These are phyloP conservation scores for Parnassius mnemosyne DNA, from an alignment of 2,888 invertebrate species.

Conservation along the genomic window DNA sequence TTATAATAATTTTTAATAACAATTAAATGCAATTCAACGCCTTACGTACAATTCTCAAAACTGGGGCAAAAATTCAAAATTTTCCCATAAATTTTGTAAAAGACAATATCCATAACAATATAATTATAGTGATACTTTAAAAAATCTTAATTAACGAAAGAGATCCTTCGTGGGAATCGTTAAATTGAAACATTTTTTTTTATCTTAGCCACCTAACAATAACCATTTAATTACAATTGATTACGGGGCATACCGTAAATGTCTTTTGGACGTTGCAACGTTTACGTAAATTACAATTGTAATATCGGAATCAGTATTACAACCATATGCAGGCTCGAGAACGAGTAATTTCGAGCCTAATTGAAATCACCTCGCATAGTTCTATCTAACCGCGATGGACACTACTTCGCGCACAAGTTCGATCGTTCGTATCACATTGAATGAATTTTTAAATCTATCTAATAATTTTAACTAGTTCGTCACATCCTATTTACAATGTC, in stretches of 20 bases:
- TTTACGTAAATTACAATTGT: slow-evolving; percentile 37
- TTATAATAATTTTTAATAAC: slow-evolving; percentile 32
- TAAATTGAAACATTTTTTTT: slow-evolving; percentile 32
- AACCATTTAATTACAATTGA: slow-evolving; percentile 13
- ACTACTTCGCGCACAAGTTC: slow-evolving; percentile 26
- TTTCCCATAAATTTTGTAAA: slow-evolving; percentile 50
- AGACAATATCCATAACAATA: slow-evolving; percentile 39
- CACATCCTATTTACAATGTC: slow-evolving; percentile 54
- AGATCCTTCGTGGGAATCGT: slow-evolving; percentile 50
- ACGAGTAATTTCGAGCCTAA: neutral
- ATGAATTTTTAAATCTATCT: slow-evolving; percentile 69
- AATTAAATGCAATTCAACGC: slow-evolving; percentile 41
- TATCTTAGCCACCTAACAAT: slow-evolving; percentile 8
- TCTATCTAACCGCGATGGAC: slow-evolving; percentile 6
- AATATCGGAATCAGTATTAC: slow-evolving; percentile 35
- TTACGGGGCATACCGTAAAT: slow-evolving; percentile 30
- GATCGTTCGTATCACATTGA: slow-evolving; percentile 68
- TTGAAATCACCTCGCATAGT: slow-evolving; percentile 2
- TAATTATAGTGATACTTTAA: slow-evolving; percentile 38
- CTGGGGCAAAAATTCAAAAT: slow-evolving; percentile 57
- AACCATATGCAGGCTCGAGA: neutral
- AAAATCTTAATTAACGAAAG: slow-evolving; percentile 50
- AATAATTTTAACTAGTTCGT: slow-evolving; percentile 56
- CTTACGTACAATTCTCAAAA: slow-evolving; percentile 39
- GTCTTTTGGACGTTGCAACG: slow-evolving; percentile 57